These are phyloP conservation scores for Spilosoma lubricipeda DNA, from an alignment of 2,888 invertebrate genomes.

Conservation along the genomic window DNA sequence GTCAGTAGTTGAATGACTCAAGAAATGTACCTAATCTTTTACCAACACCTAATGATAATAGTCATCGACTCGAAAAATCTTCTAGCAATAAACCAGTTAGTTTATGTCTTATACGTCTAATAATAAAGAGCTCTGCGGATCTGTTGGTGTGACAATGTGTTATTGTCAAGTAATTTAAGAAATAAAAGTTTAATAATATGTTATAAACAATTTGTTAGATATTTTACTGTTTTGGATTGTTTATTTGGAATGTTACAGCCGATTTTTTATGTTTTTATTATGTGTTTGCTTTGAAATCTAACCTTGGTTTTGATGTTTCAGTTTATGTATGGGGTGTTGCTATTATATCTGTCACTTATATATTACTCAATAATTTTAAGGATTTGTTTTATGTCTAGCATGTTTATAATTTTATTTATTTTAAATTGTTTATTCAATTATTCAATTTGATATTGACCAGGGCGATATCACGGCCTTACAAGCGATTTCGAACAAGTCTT, in stretches of 20 bases:
- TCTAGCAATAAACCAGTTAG: conserved; percentile 51
- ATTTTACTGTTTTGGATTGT: conserved; percentile 57
- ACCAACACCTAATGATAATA: conserved; percentile 22
- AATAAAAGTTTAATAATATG: conserved; percentile 73
- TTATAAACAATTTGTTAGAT: conserved; percentile 73
- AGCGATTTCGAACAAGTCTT: no score
- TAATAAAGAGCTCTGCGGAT: conserved; percentile 68
- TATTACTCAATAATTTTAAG: conserved; percentile 1
- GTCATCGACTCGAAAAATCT: conserved; percentile 52
- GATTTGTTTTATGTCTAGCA: conserved; percentile 13
- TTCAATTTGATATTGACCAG: not conserved
- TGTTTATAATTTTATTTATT: not conserved
- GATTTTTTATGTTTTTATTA: conserved; percentile 60
- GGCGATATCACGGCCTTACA: not conserved
- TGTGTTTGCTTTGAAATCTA: conserved; percentile 38
- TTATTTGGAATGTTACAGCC: conserved; percentile 63
- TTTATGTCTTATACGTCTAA: conserved; percentile 56
- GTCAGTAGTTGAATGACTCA: not conserved
- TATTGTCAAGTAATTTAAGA: conserved; percentile 79
- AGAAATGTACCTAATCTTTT: conserved; percentile 7
- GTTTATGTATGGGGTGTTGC: conserved; percentile 39
- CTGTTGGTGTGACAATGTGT: conserved; percentile 73
- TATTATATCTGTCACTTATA: conserved; percentile 11
- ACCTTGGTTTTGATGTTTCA: conserved; percentile 38
- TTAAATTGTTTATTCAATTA: not conserved